These are phyloP conservation scores for Emys orbicularis DNA, from an alignment of 2,797 vertebrate species.

Conservation along the genomic window DNA sequence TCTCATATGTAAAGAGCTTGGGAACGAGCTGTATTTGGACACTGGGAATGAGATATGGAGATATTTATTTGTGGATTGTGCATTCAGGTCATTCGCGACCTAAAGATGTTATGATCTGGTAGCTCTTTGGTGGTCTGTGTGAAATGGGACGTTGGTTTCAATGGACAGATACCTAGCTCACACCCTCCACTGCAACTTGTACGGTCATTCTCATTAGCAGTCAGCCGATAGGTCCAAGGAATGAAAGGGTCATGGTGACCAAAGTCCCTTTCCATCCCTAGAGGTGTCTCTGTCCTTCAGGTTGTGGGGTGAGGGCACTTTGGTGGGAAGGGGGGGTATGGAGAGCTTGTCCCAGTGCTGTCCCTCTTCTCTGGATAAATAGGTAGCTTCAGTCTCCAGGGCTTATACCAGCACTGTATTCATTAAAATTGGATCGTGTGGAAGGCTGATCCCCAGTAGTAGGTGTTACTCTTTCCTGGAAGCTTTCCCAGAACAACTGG, in stretches of 20 bases:
- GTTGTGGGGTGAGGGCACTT: not conserved
- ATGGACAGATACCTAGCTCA: not conserved
- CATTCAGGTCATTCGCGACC: not conserved
- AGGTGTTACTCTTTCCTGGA: constrained; percentile 48
- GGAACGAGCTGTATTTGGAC: constrained; percentile 36
- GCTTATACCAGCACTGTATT: not conserved
- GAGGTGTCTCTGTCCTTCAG: not conserved
- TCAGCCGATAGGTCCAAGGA: not conserved
- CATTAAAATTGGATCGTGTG: not conserved
- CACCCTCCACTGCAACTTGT: not conserved
- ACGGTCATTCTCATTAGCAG: not conserved
- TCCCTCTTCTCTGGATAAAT: not conserved
- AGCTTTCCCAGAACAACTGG: constrained; percentile 50
- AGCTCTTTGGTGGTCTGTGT: rapidly evolving
- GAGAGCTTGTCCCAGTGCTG: not conserved
- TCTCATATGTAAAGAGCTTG: constrained; percentile 19
- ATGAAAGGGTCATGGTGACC: not conserved
- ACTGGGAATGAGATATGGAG: not conserved
- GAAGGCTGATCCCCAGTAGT: constrained; percentile 8
- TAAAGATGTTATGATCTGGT: not conserved
- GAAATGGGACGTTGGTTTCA: not conserved
- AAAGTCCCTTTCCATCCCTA: not conserved
- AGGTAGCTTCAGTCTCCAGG: not conserved
- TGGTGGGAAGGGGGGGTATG: not conserved
- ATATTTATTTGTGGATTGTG: constrained; percentile 17